These are phyloP conservation scores for Tenualosa ilisha DNA, from an alignment of 2,797 vertebrate species.

Conservation along the genomic window DNA sequence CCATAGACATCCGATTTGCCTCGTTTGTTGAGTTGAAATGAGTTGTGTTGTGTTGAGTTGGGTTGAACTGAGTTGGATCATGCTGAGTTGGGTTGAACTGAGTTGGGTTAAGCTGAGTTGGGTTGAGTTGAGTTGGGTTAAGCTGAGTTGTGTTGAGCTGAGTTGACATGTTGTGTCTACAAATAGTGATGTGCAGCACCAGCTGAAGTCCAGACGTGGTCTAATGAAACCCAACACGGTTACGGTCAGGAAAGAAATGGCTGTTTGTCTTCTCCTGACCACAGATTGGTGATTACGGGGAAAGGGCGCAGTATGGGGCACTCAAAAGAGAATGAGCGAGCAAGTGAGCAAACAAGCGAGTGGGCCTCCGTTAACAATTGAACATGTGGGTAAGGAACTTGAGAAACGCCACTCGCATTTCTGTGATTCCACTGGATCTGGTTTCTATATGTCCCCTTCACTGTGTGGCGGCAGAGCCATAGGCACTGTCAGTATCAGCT, in stretches of 20 bases:
- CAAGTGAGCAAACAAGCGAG: not conserved
- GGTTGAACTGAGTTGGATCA: too few species aligned
- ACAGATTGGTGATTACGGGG: constrained; percentile 5
- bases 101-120: too few species aligned
- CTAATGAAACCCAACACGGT: constrained; percentile 23
- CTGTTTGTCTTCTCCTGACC: constrained; percentile 2
- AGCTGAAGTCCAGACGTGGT: constrained; percentile 26
- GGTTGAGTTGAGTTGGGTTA: too few species aligned
- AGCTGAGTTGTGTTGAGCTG: not conserved
- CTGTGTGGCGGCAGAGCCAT: not conserved
- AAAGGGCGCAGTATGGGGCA: not conserved
- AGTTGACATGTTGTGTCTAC: not conserved
- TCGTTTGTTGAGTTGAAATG: too few species aligned
- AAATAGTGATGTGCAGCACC: constrained; percentile 22
- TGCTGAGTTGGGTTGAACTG: too few species aligned
- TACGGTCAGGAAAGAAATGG: not conserved
- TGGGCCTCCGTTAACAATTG: constrained; percentile 10
- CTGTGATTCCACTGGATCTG: constrained; percentile 13
- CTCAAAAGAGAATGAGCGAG: too few species aligned
- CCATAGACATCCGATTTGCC: too few species aligned
- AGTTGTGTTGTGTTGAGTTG: too few species aligned
- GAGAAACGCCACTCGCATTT: not conserved
- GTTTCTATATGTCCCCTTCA: not conserved
- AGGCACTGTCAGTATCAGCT: not conserved
- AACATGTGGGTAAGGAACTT: constrained; percentile 19